A percentile compares a stretch with the other conserved stretches of the same genome.
These are phyloP conservation scores for Catocala fraxini DNA, from an alignment of 2,888 invertebrate species.

Conservation along the genomic window DNA sequence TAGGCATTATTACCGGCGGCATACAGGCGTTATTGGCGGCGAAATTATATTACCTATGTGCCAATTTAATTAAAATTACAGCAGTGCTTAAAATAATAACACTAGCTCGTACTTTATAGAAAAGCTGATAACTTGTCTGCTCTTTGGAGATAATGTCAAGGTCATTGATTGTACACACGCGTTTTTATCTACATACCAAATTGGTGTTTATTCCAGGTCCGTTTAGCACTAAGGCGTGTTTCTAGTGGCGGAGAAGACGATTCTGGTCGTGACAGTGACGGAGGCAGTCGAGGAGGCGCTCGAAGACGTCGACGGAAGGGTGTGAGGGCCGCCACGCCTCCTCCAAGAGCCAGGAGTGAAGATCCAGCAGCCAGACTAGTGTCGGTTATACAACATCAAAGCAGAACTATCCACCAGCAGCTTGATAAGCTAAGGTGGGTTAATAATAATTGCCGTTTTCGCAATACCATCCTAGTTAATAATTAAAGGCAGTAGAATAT, in stretches of 20 bases:
- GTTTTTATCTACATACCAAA: not conserved
- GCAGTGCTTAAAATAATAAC: too few species aligned
- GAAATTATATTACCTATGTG: too few species aligned
- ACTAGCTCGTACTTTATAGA: too few species aligned
- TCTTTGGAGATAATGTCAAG: too few species aligned
- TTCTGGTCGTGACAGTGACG: slow-evolving; percentile 83
- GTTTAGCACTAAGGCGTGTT: slow-evolving; percentile 78
- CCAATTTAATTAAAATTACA: too few species aligned
- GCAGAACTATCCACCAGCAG: slow-evolving; percentile 82
- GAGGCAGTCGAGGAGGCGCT: slow-evolving; percentile 69
- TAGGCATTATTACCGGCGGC: too few species aligned
- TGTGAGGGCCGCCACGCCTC: slow-evolving; percentile 70
- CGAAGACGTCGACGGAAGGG: slow-evolving; percentile 69
- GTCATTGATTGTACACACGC: too few species aligned
- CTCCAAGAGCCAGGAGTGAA: slow-evolving; percentile 70
- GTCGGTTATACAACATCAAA: slow-evolving; percentile 83
- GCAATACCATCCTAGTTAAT: too few species aligned
- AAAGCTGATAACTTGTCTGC: too few species aligned
- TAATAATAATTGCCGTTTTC: not conserved
- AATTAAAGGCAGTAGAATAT: too few species aligned
- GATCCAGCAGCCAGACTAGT: slow-evolving; percentile 80
- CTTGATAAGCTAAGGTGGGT: slow-evolving; percentile 80
- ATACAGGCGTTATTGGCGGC: too few species aligned
- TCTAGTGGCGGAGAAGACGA: slow-evolving; percentile 85
- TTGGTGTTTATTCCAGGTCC: slow-evolving; percentile 64